These are phyloP conservation scores for Heliconius cydno DNA, from an alignment of 2,888 invertebrate species.

Conservation along the genomic window DNA sequence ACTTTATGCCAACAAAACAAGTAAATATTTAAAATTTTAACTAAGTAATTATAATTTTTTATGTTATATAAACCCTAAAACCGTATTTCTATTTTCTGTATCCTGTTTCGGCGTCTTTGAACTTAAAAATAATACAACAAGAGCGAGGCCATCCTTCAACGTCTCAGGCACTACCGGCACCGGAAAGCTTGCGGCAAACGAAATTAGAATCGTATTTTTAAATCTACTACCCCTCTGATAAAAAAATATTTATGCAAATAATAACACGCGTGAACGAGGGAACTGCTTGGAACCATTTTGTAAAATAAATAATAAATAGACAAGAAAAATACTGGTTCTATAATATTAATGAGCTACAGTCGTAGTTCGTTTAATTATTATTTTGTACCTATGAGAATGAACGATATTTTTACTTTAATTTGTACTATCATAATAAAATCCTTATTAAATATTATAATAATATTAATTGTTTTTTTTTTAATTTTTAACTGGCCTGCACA, in stretches of 20 bases:
- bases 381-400: neutral
- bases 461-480: neutral
- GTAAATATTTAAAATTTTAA: neutral
- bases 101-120: constrained; percentile 51
- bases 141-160: constrained; percentile 76
- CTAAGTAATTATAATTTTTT: neutral
- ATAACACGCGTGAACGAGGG: constrained; percentile 79
- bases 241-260: constrained; percentile 82
- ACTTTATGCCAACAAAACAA: neutral
- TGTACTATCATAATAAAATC: too few relatives aligned
- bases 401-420: too few relatives aligned
- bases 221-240: constrained; percentile 68
- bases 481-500: neutral
- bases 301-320: constrained; percentile 31
- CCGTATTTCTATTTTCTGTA: constrained; percentile 41
- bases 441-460: too few relatives aligned
- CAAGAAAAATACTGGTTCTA: neutral
- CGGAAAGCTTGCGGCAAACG: constrained; percentile 74
- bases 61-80: constrained; percentile 17
- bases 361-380: neutral
- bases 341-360: neutral
- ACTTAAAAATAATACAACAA: constrained; percentile 68
- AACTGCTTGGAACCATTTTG: constrained; percentile 57
- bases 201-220: constrained; percentile 83
- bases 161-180: constrained; percentile 66